These are phyloP conservation scores for Cygnus olor DNA, from an alignment of 2,797 vertebrate genomes.

Conservation along the genomic window DNA sequence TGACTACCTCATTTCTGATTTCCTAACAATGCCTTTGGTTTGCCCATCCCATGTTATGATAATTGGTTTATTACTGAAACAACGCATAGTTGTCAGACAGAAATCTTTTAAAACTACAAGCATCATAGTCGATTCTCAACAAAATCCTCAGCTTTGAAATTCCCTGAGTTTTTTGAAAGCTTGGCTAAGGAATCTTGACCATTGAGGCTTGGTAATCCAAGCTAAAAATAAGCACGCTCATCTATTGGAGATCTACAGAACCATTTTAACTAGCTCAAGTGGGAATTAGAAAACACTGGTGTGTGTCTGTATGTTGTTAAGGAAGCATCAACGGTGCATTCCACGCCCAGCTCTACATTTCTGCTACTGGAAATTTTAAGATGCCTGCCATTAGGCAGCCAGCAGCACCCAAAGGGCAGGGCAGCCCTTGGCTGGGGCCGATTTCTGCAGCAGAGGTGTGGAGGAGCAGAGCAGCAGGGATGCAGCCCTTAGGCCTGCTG, in stretches of 20 bases:
- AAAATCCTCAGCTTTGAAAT: background rate
- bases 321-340: background rate
- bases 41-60: background rate
- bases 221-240: background rate
- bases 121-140: background rate
- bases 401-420: background rate
- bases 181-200: background rate
- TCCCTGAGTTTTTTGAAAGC: background rate
- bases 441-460: fast-evolving
- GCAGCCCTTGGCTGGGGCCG: background rate
- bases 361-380: background rate
- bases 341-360: background rate
- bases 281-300: background rate
- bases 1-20: background rate
- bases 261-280: background rate
- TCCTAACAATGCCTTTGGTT: background rate
- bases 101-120: background rate
- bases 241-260: background rate
- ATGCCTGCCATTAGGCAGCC: background rate
- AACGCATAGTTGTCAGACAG: background rate
- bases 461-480: background rate
- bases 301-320: background rate
- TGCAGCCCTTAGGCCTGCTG: background rate
- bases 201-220: background rate
- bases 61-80: background rate